Base-by-base conservation (phyloP, 2,113 vertebrate genomes). In the Cephalopholis sonnerati region DNA sequence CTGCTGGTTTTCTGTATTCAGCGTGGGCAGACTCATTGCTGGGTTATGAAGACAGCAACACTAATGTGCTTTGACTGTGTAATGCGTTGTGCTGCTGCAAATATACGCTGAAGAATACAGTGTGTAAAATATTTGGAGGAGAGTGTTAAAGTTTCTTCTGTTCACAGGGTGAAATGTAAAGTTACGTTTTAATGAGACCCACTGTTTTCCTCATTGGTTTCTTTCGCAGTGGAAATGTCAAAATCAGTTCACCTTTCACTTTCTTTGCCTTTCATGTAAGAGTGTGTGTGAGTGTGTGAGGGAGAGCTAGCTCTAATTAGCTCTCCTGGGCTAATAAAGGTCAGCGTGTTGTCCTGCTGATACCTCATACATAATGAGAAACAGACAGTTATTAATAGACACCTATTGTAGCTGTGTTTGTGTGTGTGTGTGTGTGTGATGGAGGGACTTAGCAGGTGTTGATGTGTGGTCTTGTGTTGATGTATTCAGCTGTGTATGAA, bases 401-500 rank as follows among this genome's bases (percentile, higher is more conserved):
- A 67, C 50, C 64, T 68, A 72, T 63, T 75, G 63, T 75, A 57
- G 62, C 62, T 18, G 36, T 36, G 24, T 58, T 20, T 74, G 36
- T 61, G 20, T 44, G 44, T 63, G 48, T 77, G 71, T 51, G 65
- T n/a, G 74, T 22, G 64, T 53, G 41, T 20, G 72, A 85, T 53
- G 62, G 50, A 80, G 57, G n/a, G 64, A 80, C 36, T 41, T 20
- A 81, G 76, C 78, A 75, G 61, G 76, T 91, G 91, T 74, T 85
- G 83, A 86, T 85, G 64, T 83, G 72, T 69, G 64, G 41, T 65
- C 10, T 72, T 82, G 72, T 9, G 3, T 24, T 67, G 72, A 69
- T 91, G 74, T 51, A 74, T 87, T 88, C 69, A 64, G 53, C 59
- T 25, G 89, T 77, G 67, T 88, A 89, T 87, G 87, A 90, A 90